phyloP scores from a whole-genome alignment of 37 sponge, comb jelly and placozoan genomes.

The Mnemiopsis leidyi region DNA sequence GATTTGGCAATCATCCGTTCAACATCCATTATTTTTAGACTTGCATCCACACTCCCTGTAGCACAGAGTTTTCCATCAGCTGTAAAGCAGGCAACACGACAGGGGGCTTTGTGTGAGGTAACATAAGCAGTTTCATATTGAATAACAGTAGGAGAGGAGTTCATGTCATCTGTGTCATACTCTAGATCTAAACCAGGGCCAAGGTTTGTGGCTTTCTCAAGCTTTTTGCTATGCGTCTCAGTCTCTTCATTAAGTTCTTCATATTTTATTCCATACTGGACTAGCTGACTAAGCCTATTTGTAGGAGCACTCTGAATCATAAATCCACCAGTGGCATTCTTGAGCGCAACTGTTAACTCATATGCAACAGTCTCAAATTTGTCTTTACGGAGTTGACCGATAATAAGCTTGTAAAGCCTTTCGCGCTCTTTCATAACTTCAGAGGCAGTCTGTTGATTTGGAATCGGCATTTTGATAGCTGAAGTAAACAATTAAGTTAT shows the following conservation, averaged over 20 bases:
- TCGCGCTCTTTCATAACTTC: slow-evolving; percentile 72
- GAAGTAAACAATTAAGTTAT: no score
- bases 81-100: slow-evolving; percentile 75
- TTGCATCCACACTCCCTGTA: slow-evolving; percentile 30
- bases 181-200: slow-evolving; percentile 65
- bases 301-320: slow-evolving; percentile 76
- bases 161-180: slow-evolving; percentile 67
- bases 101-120: slow-evolving; percentile 83
- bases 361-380: slow-evolving; percentile 83
- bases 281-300: slow-evolving; percentile 79
- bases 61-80: slow-evolving; percentile 73
- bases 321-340: slow-evolving; percentile 68
- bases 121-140: slow-evolving; percentile 75
- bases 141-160: slow-evolving; percentile 62
- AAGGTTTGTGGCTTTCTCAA: slow-evolving; percentile 14
- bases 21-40: slow-evolving; percentile 78
- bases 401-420: slow-evolving; percentile 78
- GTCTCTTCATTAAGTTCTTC: slow-evolving; percentile 76
- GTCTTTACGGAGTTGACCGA: slow-evolving; percentile 85
- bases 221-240: slow-evolving; percentile 62
- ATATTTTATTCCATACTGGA: slow-evolving; percentile 69
- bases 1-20: slow-evolving; percentile 82
- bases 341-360: slow-evolving; percentile 64
- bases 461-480: neutral
- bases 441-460: neutral